Base-by-base conservation (phyloP, 2,888 invertebrate genomes). In the Spilarctia lutea region DNA sequence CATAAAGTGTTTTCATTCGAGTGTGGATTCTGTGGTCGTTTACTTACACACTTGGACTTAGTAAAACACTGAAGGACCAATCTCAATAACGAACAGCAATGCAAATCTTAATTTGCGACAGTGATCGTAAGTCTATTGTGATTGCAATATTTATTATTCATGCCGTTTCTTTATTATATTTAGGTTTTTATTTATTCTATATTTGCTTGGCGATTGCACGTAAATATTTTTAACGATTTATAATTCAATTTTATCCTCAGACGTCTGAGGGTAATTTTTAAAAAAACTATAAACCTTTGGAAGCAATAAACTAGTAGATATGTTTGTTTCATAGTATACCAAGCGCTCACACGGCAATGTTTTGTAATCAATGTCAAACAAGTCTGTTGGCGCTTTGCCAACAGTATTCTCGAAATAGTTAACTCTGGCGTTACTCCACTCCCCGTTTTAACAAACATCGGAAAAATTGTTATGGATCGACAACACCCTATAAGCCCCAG, bases 351-450 rank as follows among this genome's bases (percentile, higher is more conserved):
- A 75, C 77, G 45, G 52, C 74, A 73, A 76, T 84, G 88, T 91
- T 92, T 93, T 91, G 91, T 89, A 91, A 91, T 91, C 90, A 90
- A 91, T 76, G 84, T 86, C 85, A 86, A 84, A 88, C 83, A 86
- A 77, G 73, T 82, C 73, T 80, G 72, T 86, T 94, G 95, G 95
- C 94, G 70, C 27, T 2, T 27, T 81, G 94, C 95, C 95, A 95
- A 88, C 75, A 71, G 75, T 82, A 83, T 85, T 91, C 93, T 91
- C 85, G 86, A 94, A 94, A 94, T 94, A 95, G 92, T 88, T 85
- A 76, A 83, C 83, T 84, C 83, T 83, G 85, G 84, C 84, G 81
- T 83, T 81, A 87, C 81, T 83, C 80, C 83, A 83, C 76, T 82
- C 77, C 78, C 77, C 81, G 78, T 83, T 82, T 74, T 77, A 84